Conservation (phyloP, 1,140 invertebrate species). For the Elysia chlorotica region DNA sequence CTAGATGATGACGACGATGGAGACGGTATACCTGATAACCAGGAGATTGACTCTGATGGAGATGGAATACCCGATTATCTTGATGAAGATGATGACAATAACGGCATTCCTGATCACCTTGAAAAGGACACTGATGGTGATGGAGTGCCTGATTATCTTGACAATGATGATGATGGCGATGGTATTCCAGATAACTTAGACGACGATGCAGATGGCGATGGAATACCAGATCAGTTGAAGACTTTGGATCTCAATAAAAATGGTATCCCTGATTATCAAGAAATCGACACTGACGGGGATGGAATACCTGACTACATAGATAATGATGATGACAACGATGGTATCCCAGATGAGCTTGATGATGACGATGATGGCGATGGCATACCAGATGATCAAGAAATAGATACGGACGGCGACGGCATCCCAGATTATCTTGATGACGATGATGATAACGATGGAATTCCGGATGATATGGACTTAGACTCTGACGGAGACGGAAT, state of each 20-base stretch:
- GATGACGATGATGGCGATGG: conserved; percentile 43
- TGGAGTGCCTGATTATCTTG: conserved; percentile 40
- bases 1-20: conserved; percentile 42
- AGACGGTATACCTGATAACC: conserved; percentile 45
- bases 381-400: conserved; percentile 35
- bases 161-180: conserved; percentile 42
- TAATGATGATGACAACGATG: conserved; percentile 50
- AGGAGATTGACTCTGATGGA: conserved; percentile 44
- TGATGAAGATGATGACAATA: conserved; percentile 45
- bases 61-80: conserved; percentile 52
- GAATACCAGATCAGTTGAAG: conserved; percentile 51
- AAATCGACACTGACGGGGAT: conserved; percentile 44
- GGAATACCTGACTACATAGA: conserved; percentile 47
- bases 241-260: conserved; percentile 41
- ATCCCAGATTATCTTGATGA: conserved; percentile 44
- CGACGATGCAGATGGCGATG: conserved; percentile 49
- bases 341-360: conserved; percentile 47
- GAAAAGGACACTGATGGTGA: conserved; percentile 46
- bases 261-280: conserved; percentile 36
- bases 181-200: conserved; percentile 47
- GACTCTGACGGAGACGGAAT: conserved; percentile 50
- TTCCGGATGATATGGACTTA: conserved; percentile 48
- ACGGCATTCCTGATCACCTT: conserved; percentile 54
- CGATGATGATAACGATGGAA: conserved; percentile 52
- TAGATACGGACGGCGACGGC: conserved; percentile 46